These are phyloP conservation scores for Acanthornis magna DNA, from an alignment of 2,797 vertebrate species.

Conservation along the genomic window DNA sequence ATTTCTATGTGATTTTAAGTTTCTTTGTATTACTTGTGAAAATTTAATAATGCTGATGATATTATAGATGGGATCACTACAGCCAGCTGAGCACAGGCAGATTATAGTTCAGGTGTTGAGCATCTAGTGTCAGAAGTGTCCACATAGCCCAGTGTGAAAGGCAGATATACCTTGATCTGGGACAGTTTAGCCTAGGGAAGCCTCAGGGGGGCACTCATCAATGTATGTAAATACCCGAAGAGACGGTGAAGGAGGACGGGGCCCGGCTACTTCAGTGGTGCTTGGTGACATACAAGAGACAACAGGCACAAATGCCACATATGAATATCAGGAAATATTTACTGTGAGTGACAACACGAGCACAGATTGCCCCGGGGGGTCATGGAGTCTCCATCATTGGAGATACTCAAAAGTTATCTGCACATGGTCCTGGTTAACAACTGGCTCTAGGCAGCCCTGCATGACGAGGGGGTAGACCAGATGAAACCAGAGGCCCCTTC, in stretches of 20 bases:
- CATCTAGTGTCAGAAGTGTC: neutral
- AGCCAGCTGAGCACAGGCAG: neutral
- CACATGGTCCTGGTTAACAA: neutral
- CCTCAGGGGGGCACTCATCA: neutral
- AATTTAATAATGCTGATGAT: neutral
- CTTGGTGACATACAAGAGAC: neutral
- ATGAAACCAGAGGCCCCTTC: neutral
- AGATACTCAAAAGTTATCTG: neutral
- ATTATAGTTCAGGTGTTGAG: neutral
- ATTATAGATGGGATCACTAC: neutral
- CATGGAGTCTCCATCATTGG: neutral
- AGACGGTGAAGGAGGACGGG: neutral
- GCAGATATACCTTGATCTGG: neutral
- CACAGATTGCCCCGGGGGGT: neutral
- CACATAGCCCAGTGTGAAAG: neutral
- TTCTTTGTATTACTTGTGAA: neutral
- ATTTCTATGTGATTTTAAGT: neutral
- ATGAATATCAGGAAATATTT: neutral
- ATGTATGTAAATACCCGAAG: neutral
- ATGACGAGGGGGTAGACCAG: neutral
- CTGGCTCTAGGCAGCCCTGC: neutral
- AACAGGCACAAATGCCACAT: neutral
- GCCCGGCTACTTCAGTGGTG: neutral
- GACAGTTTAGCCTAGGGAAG: neutral
- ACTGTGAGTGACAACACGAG: neutral